phyloP scores from a whole-genome alignment of 2,888 invertebrate genomes.

The Ophonus ardosiacus region DNA sequence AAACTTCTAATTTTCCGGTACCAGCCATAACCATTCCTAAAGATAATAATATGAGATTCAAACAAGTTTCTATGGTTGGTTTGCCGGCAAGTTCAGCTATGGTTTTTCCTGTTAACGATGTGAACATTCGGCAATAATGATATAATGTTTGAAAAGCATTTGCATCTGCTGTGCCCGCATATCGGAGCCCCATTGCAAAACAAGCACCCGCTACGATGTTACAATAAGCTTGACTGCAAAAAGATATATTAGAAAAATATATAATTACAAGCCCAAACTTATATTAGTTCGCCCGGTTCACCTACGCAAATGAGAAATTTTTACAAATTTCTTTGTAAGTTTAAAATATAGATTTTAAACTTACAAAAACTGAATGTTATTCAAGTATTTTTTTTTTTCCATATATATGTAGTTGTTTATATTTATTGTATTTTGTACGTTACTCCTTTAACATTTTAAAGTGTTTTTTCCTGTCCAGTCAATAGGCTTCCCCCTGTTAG shows the following conservation, averaged over 20 bases:
- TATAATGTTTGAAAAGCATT: slow-evolving; percentile 89
- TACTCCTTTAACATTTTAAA: no score
- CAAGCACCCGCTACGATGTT: slow-evolving; percentile 97
- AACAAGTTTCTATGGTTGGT: slow-evolving; percentile 92
- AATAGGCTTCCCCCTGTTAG: no score
- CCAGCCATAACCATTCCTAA: slow-evolving; percentile 95
- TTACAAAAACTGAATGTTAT: no score
- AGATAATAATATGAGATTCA: slow-evolving; percentile 89
- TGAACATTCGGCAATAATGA: slow-evolving; percentile 84
- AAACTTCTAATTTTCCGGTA: slow-evolving; percentile 90
- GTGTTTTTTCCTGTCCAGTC: no score
- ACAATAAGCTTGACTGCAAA: slow-evolving; percentile 93
- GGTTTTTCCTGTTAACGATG: slow-evolving; percentile 82
- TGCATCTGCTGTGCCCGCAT: slow-evolving; percentile 92
- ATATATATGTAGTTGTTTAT: no score
- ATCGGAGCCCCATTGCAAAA: slow-evolving; percentile 94
- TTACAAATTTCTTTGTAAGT: no score
- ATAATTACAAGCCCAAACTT: no score
- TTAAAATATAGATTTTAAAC: no score
- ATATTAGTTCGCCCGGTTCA: no score
- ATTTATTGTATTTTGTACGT: no score
- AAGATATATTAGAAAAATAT: slow-evolving; percentile 13
- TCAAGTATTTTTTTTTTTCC: no score
- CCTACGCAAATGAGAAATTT: no score
- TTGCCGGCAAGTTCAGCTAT: slow-evolving; percentile 93